phyloP scores from a whole-genome alignment of 1,140 invertebrate species.

The Heliothis subflexa region DNA sequence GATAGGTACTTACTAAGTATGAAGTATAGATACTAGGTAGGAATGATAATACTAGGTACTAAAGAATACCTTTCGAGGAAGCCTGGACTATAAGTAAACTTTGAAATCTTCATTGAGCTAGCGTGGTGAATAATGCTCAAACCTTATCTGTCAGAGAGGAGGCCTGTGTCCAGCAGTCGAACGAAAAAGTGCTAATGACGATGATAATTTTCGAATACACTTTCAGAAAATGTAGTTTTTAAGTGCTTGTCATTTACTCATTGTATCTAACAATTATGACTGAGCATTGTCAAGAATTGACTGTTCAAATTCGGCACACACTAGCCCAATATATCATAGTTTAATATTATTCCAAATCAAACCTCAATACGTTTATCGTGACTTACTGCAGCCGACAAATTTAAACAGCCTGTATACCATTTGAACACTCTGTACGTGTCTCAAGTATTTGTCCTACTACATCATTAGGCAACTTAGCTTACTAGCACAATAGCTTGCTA shows the following conservation, averaged over 20 bases:
- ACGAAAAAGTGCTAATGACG: no score
- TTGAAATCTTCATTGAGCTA: no score
- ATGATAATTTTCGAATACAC: no score
- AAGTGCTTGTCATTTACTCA: neutral
- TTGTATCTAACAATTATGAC: no score
- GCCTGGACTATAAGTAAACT: no score
- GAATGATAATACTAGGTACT: no score
- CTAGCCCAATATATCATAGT: slow-evolving; percentile 9
- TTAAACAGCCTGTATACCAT: slow-evolving; percentile 15
- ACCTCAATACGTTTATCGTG: slow-evolving; percentile 11
- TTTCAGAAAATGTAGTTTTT: neutral
- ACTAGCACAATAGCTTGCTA: neutral
- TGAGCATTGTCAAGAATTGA: neutral
- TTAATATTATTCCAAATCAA: slow-evolving; percentile 25
- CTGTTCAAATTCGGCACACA: slow-evolving; percentile 3
- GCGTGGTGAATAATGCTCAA: no score
- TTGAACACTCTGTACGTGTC: slow-evolving; percentile 6
- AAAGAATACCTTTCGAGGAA: no score
- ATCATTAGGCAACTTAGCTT: neutral
- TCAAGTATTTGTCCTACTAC: slow-evolving; percentile 9
- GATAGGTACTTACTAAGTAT: no score
- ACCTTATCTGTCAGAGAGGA: no score
- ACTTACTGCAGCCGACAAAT: slow-evolving; percentile 21
- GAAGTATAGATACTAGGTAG: neutral
- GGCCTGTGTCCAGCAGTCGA: no score